phyloP scores from a whole-genome alignment of 2,888 invertebrate genomes.

The Orthosia incerta region DNA sequence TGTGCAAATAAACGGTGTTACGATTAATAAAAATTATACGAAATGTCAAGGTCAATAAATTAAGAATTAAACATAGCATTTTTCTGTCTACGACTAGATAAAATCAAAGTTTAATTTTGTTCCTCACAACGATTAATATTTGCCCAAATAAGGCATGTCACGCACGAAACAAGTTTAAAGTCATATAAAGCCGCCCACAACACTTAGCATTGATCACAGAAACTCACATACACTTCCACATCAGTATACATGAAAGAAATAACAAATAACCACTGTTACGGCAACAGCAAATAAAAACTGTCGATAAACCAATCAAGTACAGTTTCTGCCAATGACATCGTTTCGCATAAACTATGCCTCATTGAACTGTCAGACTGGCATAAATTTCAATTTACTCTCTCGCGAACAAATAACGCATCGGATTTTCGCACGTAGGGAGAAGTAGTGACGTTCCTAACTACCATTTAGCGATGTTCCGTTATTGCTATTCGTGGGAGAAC shows the following conservation, averaged over 20 bases:
- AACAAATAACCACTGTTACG: conserved; percentile 16
- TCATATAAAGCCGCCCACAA: not conserved
- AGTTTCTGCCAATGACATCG: conserved; percentile 57
- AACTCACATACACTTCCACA: not conserved
- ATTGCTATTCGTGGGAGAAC: conserved; percentile 84
- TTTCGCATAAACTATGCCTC: conserved; percentile 47
- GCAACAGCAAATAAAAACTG: conserved; percentile 39
- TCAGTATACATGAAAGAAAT: not conserved
- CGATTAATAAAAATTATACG: not conserved
- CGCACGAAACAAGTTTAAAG: not conserved
- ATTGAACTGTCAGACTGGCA: conserved; percentile 51
- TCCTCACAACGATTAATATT: not conserved
- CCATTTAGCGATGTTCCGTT: conserved; percentile 83
- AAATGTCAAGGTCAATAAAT: conserved; percentile 44
- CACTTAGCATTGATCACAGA: conserved; percentile 5
- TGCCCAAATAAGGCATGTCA: not conserved
- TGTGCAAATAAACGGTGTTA: conserved; percentile 9
- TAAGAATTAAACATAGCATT: not conserved
- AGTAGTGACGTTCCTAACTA: conserved; percentile 71
- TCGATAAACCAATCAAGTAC: conserved; percentile 56
- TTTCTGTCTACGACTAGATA: not conserved
- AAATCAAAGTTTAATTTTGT: not conserved
- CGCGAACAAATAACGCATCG: conserved; percentile 72
- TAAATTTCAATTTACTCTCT: conserved; percentile 71
- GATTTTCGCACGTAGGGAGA: conserved; percentile 78